Percentiles rank a stretch among this genome's conserved stretches.
phyloP scores from a whole-genome alignment of 2,797 vertebrate genomes.

The Chiroxiphia lanceolata region DNA sequence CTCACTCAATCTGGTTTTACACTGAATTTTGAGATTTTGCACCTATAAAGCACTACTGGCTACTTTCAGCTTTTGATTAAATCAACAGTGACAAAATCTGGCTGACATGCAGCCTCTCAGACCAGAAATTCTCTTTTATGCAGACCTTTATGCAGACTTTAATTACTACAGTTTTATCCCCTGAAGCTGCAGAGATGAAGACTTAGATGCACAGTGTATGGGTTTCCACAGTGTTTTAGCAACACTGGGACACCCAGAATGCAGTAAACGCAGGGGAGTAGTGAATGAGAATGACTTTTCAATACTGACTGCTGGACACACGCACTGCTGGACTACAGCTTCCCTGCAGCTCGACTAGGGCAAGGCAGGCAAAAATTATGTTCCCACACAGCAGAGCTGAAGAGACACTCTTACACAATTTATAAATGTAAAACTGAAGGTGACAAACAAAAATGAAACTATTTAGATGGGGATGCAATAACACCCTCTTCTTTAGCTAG shows the following conservation, averaged over 20 bases:
- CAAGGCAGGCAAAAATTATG: conserved; percentile 22
- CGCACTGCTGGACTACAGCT: conserved; percentile 12
- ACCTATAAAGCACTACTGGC: neutral
- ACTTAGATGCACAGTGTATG: neutral
- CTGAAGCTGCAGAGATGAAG: conserved; percentile 21
- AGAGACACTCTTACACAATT: neutral
- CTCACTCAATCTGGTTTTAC: neutral
- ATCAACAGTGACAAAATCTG: conserved; percentile 38
- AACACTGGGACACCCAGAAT: neutral
- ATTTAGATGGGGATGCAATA: neutral
- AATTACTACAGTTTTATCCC: conserved; percentile 32
- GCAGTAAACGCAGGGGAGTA: neutral
- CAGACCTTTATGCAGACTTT: conserved; percentile 6
- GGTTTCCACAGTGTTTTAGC: conserved; percentile 21
- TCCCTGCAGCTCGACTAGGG: neutral
- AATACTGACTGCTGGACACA: conserved; percentile 22
- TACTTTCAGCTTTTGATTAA: conserved; percentile 35
- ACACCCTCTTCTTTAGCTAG: neutral
- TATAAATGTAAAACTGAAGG: neutral
- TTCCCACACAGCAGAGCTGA: conserved; percentile 3
- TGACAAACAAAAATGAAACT: neutral
- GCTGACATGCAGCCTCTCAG: neutral
- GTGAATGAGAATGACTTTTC: conserved; percentile 46
- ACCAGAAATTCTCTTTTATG: neutral
- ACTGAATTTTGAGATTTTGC: neutral